Conservation (phyloP, 2,113 vertebrate species). For the Nycticorax nycticorax region DNA sequence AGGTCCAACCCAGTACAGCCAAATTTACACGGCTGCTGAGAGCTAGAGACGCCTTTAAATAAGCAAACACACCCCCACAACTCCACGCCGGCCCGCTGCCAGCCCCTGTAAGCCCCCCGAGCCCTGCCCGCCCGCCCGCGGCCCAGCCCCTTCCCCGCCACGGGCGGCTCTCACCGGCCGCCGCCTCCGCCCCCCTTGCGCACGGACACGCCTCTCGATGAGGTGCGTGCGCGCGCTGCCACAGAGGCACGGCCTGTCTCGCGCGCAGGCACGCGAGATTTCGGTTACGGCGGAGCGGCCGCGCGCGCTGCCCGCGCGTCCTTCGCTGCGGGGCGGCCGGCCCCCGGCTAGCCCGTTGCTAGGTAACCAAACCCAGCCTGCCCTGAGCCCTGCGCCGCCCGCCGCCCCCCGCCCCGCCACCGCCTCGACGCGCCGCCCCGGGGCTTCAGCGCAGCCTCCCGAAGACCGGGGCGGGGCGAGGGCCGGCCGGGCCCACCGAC, state of each 20-base stretch:
- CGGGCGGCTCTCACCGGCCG: too few relatives aligned
- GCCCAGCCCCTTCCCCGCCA: neutral
- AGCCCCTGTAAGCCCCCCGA: too few relatives aligned
- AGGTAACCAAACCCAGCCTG: neutral
- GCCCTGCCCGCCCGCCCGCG: neutral
- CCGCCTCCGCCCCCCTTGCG: neutral
- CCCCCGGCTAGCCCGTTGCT: neutral
- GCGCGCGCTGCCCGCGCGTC: too few relatives aligned
- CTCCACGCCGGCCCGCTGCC: neutral
- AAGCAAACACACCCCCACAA: too few relatives aligned
- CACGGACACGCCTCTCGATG: too few relatives aligned
- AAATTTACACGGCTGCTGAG: neutral
- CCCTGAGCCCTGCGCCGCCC: neutral
- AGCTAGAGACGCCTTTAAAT: neutral
- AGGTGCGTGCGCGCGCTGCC: fast-evolving
- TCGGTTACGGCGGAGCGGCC: too few relatives aligned
- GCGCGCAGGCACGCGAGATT: too few relatives aligned
- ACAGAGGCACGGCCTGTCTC: neutral
- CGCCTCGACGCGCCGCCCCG: neutral
- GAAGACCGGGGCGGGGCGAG: neutral
- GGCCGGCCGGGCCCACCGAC: too few relatives aligned
- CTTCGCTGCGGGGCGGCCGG: too few relatives aligned
- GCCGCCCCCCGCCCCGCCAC: neutral
- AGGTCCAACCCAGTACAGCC: too few relatives aligned
- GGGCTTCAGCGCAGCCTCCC: neutral